These are phyloP conservation scores for Otus sunia DNA, from an alignment of 2,113 vertebrate species.

Conservation along the genomic window DNA sequence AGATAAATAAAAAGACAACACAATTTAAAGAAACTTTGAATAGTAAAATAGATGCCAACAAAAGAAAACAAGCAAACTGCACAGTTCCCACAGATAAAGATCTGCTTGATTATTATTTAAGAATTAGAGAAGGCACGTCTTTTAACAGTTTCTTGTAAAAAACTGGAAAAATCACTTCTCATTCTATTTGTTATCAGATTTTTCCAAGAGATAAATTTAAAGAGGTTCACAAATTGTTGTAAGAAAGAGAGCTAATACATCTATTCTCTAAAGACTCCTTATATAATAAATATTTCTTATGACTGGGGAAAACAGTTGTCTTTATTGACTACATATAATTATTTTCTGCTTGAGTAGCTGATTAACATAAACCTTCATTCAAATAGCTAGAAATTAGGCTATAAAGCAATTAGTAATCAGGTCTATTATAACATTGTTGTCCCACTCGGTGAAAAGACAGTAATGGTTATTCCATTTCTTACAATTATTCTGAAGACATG, in stretches of 20 bases:
- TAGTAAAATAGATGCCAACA: neutral
- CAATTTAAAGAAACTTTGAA: neutral
- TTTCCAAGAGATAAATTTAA: neutral
- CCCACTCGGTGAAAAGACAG: neutral
- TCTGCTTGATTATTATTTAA: neutral
- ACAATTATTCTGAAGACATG: neutral
- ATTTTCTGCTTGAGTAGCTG: neutral
- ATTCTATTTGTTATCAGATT: neutral
- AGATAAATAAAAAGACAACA: neutral
- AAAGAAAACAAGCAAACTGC: neutral
- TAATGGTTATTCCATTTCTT: neutral
- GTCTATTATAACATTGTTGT: neutral
- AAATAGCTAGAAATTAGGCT: neutral
- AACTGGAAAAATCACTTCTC: neutral
- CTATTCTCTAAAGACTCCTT: neutral
- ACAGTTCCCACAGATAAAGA: no score
- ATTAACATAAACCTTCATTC: neutral
- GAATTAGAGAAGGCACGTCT: neutral
- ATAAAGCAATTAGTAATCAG: neutral
- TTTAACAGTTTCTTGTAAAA: neutral
- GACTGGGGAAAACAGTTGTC: neutral
- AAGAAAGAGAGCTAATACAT: neutral
- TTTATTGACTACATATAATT: neutral
- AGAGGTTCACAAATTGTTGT: neutral
- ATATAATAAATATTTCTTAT: neutral